Evolutionary conservation across 2,797 vertebrate species (phyloP).

Genomic region (Rhinophrynus dorsalis): DNA sequence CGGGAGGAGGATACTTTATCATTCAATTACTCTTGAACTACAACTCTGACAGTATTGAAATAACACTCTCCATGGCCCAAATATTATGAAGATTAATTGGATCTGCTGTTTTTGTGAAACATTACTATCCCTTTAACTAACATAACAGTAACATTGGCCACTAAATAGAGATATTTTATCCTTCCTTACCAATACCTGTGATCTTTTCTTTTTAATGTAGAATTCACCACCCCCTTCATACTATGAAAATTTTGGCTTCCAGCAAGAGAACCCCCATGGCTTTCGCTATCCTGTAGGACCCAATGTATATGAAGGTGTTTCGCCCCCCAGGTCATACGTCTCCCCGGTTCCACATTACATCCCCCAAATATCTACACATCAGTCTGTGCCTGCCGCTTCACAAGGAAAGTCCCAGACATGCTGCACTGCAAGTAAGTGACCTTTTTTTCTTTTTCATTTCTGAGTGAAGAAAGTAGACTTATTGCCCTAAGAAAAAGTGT

Average conservation of each 20-base stretch:
- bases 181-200: too few species aligned
- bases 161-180: too few species aligned
- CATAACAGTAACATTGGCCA: too few species aligned
- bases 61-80: too few species aligned
- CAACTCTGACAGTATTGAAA: too few species aligned
- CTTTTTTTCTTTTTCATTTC: not conserved
- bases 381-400: conserved; percentile 30
- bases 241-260: conserved; percentile 71
- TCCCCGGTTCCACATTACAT: conserved; percentile 58
- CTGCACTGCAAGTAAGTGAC: conserved; percentile 59
- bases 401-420: not conserved
- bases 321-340: conserved; percentile 12
- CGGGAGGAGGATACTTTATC: too few species aligned
- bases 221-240: conserved; percentile 38
- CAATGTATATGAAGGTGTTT: conserved; percentile 19
- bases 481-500: too few species aligned
- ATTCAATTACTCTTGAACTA: too few species aligned
- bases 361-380: conserved; percentile 50
- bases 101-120: too few species aligned
- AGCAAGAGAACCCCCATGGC: conserved; percentile 51
- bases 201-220: not conserved
- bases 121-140: too few species aligned
- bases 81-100: too few species aligned
- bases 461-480: too few species aligned
- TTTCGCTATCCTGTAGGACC: conserved; percentile 14